A percentile compares a stretch with the other conserved stretches of the same genome.
phyloP scores from a whole-genome alignment of 1,140 invertebrate genomes.

The Trichoplusia ni region DNA sequence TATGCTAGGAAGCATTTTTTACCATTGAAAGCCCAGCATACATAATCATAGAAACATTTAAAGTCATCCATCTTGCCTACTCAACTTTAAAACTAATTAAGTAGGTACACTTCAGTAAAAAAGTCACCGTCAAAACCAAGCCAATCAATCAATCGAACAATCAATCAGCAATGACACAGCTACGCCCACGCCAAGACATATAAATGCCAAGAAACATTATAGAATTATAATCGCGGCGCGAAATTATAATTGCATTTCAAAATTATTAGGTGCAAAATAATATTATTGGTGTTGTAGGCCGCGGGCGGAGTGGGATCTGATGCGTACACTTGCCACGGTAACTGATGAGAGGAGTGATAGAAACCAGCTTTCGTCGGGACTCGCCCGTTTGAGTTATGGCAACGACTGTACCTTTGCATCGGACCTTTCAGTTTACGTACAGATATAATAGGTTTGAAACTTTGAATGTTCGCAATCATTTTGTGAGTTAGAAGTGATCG shows the following conservation, averaged over 20 bases:
- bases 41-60: slow-evolving; percentile 5
- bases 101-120: slow-evolving; percentile 17
- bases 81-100: slow-evolving; percentile 26
- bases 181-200: slow-evolving; percentile 4
- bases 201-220: slow-evolving; percentile 24
- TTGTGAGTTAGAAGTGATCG: too few species aligned
- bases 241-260: slow-evolving; percentile 47
- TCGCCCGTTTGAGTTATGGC: slow-evolving; percentile 45
- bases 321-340: slow-evolving; percentile 39
- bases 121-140: background rate
- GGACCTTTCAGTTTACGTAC: background rate
- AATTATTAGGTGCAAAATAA: slow-evolving; percentile 65
- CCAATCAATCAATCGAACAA: slow-evolving; percentile 18
- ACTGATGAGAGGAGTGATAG: slow-evolving; percentile 50
- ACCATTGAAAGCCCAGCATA: background rate
- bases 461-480: too few species aligned
- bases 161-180: slow-evolving; percentile 22
- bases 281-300: slow-evolving; percentile 40
- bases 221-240: slow-evolving; percentile 22
- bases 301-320: slow-evolving; percentile 48
- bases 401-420: slow-evolving; percentile 38
- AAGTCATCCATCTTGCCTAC: slow-evolving; percentile 9
- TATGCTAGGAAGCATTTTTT: slow-evolving; percentile 1
- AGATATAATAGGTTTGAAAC: background rate
- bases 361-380: slow-evolving; percentile 35